Evolutionary conservation across 2,888 invertebrate species (phyloP).

Genomic region (Rhabditoides inermis): DNA sequence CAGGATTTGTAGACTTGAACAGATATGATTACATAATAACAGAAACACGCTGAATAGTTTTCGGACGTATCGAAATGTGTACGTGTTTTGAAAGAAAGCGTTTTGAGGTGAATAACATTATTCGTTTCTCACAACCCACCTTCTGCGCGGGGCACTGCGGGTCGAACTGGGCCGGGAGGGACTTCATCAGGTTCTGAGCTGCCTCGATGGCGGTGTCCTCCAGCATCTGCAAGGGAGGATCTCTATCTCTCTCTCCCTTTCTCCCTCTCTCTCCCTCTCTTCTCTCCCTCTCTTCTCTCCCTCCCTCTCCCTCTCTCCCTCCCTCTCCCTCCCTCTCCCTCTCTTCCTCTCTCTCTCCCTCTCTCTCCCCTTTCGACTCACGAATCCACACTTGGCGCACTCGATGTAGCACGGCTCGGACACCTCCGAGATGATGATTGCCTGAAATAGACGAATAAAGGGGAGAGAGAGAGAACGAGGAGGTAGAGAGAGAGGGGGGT

Average conservation of each 20-base stretch:
- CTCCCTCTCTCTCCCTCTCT: conserved; percentile 16
- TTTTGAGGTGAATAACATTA: no score
- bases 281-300: background rate
- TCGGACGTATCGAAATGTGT: no score
- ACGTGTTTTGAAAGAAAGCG: no score
- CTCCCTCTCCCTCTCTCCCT: background rate
- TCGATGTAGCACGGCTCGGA: conserved; percentile 34
- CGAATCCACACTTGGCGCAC: conserved; percentile 41
- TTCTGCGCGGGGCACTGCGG: conserved; percentile 23
- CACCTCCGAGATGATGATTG: no score
- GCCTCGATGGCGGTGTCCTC: conserved; percentile 2
- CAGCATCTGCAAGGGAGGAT: background rate
- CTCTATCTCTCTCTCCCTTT: conserved; percentile 9
- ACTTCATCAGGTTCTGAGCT: conserved; percentile 39
- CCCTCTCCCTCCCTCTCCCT: background rate
- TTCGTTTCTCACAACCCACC: no score
- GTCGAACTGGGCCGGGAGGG: conserved; percentile 33
- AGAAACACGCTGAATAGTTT: no score
- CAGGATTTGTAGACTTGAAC: no score
- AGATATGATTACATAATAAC: no score
- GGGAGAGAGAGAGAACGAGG: no score
- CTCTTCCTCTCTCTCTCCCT: conserved; percentile 1
- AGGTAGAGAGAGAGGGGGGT: no score
- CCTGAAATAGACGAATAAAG: no score
- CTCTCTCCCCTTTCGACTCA: no score